Conservation (phyloP, 1,140 invertebrate species). For the Drosophila littoralis region DNA sequence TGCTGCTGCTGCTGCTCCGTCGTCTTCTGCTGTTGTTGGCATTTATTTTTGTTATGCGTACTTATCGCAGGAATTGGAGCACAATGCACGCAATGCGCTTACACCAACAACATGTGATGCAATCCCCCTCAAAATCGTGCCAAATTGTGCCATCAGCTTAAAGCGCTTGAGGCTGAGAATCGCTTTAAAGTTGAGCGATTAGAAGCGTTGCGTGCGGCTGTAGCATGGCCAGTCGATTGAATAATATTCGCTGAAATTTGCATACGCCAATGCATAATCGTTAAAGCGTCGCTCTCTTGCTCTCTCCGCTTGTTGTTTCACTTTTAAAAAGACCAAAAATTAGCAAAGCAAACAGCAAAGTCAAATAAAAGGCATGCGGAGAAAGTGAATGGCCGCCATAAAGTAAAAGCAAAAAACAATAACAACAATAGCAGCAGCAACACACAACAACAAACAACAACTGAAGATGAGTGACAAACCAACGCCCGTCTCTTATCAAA, state of each 20-base stretch:
- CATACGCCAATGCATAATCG: constrained; percentile 49
- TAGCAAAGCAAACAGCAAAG: constrained; percentile 76
- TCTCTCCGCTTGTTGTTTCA: constrained; percentile 52
- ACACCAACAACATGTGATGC: constrained; percentile 21
- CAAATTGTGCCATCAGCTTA: constrained; percentile 24
- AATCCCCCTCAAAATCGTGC: constrained; percentile 20
- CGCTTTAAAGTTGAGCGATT: constrained; percentile 1
- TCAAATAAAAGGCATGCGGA: constrained; percentile 56
- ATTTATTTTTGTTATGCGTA: constrained; percentile 26
- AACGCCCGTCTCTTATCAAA: constrained; percentile 60
- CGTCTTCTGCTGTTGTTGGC: not conserved
- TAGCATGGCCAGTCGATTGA: constrained; percentile 7
- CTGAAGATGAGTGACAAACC: constrained; percentile 63
- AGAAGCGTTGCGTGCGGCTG: constrained; percentile 3
- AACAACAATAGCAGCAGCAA: constrained; percentile 8
- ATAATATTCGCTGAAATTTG: constrained; percentile 59
- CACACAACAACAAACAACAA: constrained; percentile 4
- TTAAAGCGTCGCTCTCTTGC: constrained; percentile 1
- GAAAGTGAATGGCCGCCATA: constrained; percentile 76
- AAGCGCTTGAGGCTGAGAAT: not conserved
- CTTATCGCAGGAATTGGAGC: constrained; percentile 49
- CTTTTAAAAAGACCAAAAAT: constrained; percentile 62
- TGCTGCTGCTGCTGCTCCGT: constrained; percentile 1
- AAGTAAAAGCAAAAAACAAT: constrained; percentile 68
- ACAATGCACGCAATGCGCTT: constrained; percentile 35